Conservation (phyloP, 2,888 invertebrate species). For the Timema podura region DNA sequence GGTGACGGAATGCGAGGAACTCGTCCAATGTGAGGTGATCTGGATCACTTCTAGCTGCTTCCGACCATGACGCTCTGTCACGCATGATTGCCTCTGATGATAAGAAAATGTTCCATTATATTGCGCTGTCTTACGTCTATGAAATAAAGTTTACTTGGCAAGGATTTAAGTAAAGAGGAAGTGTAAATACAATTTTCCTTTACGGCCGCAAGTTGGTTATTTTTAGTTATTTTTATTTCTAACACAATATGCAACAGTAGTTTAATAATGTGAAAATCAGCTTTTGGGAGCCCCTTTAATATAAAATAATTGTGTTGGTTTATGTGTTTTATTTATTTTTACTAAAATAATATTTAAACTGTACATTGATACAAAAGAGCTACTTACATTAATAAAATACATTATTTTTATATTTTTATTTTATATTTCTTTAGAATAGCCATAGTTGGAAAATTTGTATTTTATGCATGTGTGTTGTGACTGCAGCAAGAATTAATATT, state of each 20-base stretch:
- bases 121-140: background rate
- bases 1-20: constrained; percentile 76
- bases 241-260: background rate
- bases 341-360: no score
- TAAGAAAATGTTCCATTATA: constrained; percentile 10
- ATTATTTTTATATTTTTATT: no score
- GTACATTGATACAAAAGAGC: no score
- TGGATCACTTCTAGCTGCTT: constrained; percentile 69
- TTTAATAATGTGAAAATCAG: no score
- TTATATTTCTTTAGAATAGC: no score
- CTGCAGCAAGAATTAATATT: no score
- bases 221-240: background rate
- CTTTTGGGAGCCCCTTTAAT: no score
- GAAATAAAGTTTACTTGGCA: background rate
- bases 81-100: constrained; percentile 63
- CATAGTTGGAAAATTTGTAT: no score
- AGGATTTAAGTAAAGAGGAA: background rate
- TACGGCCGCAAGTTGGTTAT: background rate
- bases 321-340: no score
- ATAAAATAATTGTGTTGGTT: no score
- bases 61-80: constrained; percentile 74
- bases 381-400: no score
- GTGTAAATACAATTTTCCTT: background rate
- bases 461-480: no score
- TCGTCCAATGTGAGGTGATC: constrained; percentile 70